Base-by-base conservation (phyloP, 2,888 invertebrate species). In the Chorisops tibialis region DNA sequence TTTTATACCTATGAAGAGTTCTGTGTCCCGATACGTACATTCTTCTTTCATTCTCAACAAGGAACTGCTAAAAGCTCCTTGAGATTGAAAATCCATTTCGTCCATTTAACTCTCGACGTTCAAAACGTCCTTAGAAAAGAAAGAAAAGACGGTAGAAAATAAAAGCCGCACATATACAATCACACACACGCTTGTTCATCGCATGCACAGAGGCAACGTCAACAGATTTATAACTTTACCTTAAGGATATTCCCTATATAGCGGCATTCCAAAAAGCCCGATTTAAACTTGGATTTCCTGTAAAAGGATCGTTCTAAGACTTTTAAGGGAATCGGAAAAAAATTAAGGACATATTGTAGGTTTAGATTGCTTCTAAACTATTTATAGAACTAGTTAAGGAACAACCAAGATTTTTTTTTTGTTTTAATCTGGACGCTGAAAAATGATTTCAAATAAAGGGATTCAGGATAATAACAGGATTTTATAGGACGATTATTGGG, bases 61-160 rank as follows among this genome's bases (percentile, higher is more conserved):
- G 41, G 52, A 54, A 19, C 18, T 38, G 19, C 19, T 39, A 54
- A 54, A 52, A 54, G 52, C 52, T 54, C 52, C 37, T 54, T 54
- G 39, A 54, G 39, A 54, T 41, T 41, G 52, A 54, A 54, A 54
- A 54, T 54, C 52, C 52, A 41, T 54, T 54, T 54, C 52, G 52
- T 54, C 39, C 52, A 54, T 54, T 54, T 54, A 54, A 54, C 41
- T 48, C 48, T 18, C 41, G n/a, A 11, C 39, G 39, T 51, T 11
- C 21, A 54, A 12, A 21, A n/a, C 39, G 41, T n/a, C n/a, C n/a
- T n/a, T n/a, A 14, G 22, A 19, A 41, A 37, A 37, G 37, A 51
- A 51, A 37, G 11, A 19, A 37, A 51, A 37, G 37, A 48, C 18
- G 21, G 35, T 16, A 35, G 22, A 12, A 12, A 48, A 24, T 16